Conservation (phyloP, 1,140 invertebrate species). For the Platorchestia sp. region DNA sequence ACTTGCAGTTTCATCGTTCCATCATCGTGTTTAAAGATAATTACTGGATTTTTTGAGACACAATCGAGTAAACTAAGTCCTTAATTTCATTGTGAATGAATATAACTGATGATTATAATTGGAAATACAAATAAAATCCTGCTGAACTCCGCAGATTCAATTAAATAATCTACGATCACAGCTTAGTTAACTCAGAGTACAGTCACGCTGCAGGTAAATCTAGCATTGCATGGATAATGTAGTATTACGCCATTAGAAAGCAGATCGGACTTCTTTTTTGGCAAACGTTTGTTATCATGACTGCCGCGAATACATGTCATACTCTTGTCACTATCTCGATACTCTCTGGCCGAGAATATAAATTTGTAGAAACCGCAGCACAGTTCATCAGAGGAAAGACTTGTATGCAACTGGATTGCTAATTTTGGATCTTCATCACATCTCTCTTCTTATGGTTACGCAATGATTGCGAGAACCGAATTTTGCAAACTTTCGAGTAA, state of each 20-base stretch:
- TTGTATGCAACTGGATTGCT: too few relatives aligned
- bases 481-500: background rate
- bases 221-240: too few relatives aligned
- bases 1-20: background rate
- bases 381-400: background rate
- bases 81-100: too few relatives aligned
- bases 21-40: background rate
- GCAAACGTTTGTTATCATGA: background rate
- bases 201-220: too few relatives aligned
- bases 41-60: too few relatives aligned
- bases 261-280: background rate
- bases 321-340: background rate
- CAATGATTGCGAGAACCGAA: background rate
- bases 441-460: background rate
- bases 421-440: too few relatives aligned
- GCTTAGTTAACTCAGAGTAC: background rate
- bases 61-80: too few relatives aligned
- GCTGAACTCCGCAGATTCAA: background rate
- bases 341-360: background rate
- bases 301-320: background rate
- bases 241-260: background rate
- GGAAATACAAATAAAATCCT: background rate
- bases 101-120: too few relatives aligned
- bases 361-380: background rate
- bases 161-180: background rate